Base-by-base conservation (phyloP, 2,888 invertebrate genomes). In the Hydropsyche betteni region DNA sequence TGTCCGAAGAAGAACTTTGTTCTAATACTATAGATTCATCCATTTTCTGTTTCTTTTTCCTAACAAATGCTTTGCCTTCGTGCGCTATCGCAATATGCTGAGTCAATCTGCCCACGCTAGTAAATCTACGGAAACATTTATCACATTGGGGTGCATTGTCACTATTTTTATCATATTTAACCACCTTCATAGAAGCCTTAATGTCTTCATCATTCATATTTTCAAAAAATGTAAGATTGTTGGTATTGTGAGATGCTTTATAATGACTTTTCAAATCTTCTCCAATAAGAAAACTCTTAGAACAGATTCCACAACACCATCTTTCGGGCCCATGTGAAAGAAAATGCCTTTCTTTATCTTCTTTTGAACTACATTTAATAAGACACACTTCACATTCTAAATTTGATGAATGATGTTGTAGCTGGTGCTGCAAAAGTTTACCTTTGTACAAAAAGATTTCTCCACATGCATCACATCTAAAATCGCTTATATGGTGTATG, bases 51-150 rank as follows among this genome's bases (percentile, higher is more conserved):
- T 64, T 64, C 12, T 71, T 58, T 44, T 75, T 75, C 33, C 70
- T 70, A 12, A 34, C 10, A 58, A 69, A 70, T 24, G 58, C 24
- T 34, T 58, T 70, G 1, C 70, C 76, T 24, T 68, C 73, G 33
- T 76, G 76, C 51, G 58, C 38, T 5, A 74, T 61, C 4, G 76
- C 50, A 6, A 61, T 36, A 38, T 77, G 77, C 51, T 77, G 77
- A n/a, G 38, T 38, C 4, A 77, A 51, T 24, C 77, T 44, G 4
- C 75, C 77, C 7, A 75, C 14, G 44, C 77, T 77, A 14, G 77
- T 77, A 68, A 77, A 77, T 14, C 58, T 74, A 24, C 75, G 64
- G 4, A 58, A 70, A 53, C 77, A 77, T 4, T 55, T 33, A n/a
- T 55, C 33, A 51, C 77, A 77, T 1, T 50, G 36, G 2, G 77